Conservation (phyloP, 2,888 invertebrate genomes). For the Catocala fraxini region DNA sequence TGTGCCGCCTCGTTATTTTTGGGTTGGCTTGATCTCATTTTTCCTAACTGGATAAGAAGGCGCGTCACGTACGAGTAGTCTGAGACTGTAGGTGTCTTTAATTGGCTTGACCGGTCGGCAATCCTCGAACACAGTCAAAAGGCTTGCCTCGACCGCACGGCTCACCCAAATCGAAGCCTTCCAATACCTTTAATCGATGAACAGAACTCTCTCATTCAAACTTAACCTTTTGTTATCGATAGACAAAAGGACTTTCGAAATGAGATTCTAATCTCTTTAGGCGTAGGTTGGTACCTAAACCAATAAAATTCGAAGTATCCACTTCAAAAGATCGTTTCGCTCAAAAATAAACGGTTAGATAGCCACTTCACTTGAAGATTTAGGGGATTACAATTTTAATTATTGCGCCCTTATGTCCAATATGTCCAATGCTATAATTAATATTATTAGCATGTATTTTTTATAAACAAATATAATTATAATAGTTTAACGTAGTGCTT, state of each 20-base stretch:
- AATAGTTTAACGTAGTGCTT: too few relatives aligned
- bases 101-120: slow-evolving; percentile 38
- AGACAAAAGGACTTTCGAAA: slow-evolving; percentile 50
- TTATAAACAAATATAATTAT: slow-evolving; percentile 9
- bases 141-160: slow-evolving; percentile 13
- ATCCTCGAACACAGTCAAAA: slow-evolving; percentile 27
- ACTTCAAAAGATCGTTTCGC: slow-evolving; percentile 39
- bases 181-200: slow-evolving; percentile 48
- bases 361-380: slow-evolving; percentile 38
- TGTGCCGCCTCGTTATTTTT: slow-evolving; percentile 34
- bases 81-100: slow-evolving; percentile 39
- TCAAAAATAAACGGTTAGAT: slow-evolving; percentile 43
- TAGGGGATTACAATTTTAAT: slow-evolving; percentile 41
- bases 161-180: slow-evolving; percentile 33
- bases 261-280: slow-evolving; percentile 51
- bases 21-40: slow-evolving; percentile 36
- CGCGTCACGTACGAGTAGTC: slow-evolving; percentile 39
- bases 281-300: slow-evolving; percentile 41
- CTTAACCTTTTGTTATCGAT: slow-evolving; percentile 50
- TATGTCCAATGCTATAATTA: slow-evolving; percentile 21
- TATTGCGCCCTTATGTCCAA: slow-evolving; percentile 41
- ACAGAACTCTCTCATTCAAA: slow-evolving; percentile 45
- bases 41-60: slow-evolving; percentile 31
- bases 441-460: too few relatives aligned
- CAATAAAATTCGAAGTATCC: slow-evolving; percentile 46